phyloP scores from a whole-genome alignment of 2,797 vertebrate genomes.

The Coregonus sp. region DNA sequence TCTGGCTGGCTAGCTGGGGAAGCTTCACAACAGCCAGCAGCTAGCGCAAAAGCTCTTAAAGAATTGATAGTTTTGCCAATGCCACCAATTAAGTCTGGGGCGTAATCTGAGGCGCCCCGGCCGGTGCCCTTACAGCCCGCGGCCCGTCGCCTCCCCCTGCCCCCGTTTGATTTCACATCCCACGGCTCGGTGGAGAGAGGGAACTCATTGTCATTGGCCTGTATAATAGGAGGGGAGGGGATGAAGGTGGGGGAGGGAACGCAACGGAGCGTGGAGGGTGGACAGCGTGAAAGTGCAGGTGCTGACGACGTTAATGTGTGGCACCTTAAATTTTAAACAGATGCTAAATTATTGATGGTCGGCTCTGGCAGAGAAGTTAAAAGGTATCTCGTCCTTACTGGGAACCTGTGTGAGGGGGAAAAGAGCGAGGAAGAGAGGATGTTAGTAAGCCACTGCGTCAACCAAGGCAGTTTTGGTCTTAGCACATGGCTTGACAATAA shows the following conservation, averaged over 20 bases:
- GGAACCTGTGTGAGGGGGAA: slow-evolving; percentile 51
- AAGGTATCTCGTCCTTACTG: slow-evolving; percentile 81
- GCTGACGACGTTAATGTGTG: slow-evolving; percentile 80
- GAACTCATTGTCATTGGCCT: slow-evolving; percentile 69
- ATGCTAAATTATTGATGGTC: slow-evolving; percentile 80
- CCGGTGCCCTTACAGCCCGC: slow-evolving; percentile 72
- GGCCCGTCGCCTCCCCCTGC: slow-evolving; percentile 64
- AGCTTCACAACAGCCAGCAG: slow-evolving; percentile 34
- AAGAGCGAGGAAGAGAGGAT: slow-evolving; percentile 27
- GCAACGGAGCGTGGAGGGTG: slow-evolving; percentile 54
- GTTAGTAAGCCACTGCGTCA: background rate
- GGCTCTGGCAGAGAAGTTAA: slow-evolving; percentile 81
- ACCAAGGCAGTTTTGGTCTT: background rate
- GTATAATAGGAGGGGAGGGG: slow-evolving; percentile 46
- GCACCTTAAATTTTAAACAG: slow-evolving; percentile 85
- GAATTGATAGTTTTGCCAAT: slow-evolving; percentile 73
- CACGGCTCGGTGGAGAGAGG: slow-evolving; percentile 61
- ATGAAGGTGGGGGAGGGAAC: slow-evolving; percentile 15
- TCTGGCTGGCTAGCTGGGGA: background rate
- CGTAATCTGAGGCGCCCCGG: slow-evolving; percentile 70
- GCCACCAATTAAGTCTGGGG: slow-evolving; percentile 73
- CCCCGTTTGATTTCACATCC: slow-evolving; percentile 76
- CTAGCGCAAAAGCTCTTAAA: slow-evolving; percentile 56
- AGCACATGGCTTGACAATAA: background rate
- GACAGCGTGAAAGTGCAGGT: slow-evolving; percentile 82